Conservation (phyloP, 2,113 vertebrate genomes). For the Hippocampus comes region DNA sequence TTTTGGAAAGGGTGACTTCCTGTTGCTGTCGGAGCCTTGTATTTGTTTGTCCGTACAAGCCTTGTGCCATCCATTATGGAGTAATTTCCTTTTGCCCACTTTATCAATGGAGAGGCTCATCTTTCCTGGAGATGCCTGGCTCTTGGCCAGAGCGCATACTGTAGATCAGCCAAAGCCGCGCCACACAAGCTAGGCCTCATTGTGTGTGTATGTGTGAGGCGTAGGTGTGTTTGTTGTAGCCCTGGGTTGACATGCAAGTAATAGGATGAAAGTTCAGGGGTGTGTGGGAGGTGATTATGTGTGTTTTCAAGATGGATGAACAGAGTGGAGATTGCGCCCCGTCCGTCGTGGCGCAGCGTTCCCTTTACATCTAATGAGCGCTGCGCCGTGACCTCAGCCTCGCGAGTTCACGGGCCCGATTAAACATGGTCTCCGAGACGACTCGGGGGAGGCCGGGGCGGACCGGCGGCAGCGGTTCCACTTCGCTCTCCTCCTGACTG, state of each 20-base stretch:
- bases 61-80: conserved; percentile 46
- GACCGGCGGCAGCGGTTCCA: conserved; percentile 36
- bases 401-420: conserved; percentile 68
- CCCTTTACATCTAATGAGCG: conserved; percentile 73
- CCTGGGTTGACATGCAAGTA: conserved; percentile 25
- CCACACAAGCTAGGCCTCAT: conserved; percentile 12
- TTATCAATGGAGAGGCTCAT: conserved; percentile 49
- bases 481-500: conserved; percentile 15
- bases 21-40: conserved; percentile 27
- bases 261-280: background rate
- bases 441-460: conserved; percentile 47
- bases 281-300: conserved; percentile 56
- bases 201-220: conserved; percentile 17
- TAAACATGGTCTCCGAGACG: conserved; percentile 65
- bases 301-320: conserved; percentile 73
- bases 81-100: conserved; percentile 50
- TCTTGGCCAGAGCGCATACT: conserved; percentile 27
- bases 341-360: conserved; percentile 62
- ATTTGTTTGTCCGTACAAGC: conserved; percentile 49
- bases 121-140: conserved; percentile 54
- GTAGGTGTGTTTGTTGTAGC: background rate
- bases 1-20: conserved; percentile 35
- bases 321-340: conserved; percentile 65
- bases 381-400: conserved; percentile 67
- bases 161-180: conserved; percentile 32